A percentile compares a stretch with the other conserved stretches of the same genome.
Evolutionary conservation across 2,113 vertebrate genomes (phyloP).

Genomic region (Cottus gobio): DNA sequence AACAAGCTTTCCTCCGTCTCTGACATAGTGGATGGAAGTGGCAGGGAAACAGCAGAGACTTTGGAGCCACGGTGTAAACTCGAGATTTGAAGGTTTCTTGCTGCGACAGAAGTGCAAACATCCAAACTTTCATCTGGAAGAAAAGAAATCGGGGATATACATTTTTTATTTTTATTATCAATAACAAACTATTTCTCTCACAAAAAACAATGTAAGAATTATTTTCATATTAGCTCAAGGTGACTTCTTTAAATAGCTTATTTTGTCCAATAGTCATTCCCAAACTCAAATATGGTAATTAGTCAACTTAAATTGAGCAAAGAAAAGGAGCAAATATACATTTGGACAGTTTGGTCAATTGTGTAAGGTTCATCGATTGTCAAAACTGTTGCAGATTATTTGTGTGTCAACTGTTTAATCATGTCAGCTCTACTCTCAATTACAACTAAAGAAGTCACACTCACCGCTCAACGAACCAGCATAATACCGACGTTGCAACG

Average conservation of each 20-base stretch:
- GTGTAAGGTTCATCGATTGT: not conserved
- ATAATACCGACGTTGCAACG: constrained; percentile 76
- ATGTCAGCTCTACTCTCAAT: not conserved
- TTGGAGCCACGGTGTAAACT: constrained; percentile 31
- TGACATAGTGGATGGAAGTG: constrained; percentile 64
- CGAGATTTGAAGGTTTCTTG: constrained; percentile 75
- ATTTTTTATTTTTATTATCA: too few species aligned
- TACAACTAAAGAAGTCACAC: not conserved
- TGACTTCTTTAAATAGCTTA: not conserved
- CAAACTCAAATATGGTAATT: not conserved
- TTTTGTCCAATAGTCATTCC: too few species aligned
- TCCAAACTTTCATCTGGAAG: constrained; percentile 82
- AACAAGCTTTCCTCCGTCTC: constrained; percentile 82
- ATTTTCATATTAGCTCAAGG: not conserved
- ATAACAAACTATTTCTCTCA: not conserved
- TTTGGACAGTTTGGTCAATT: not conserved
- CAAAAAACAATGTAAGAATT: not conserved
- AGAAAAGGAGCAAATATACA: not conserved
- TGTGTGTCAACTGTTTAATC: not conserved
- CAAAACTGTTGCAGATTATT: not conserved
- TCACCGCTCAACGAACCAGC: constrained; percentile 80
- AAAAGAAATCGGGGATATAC: not conserved
- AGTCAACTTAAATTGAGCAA: not conserved
- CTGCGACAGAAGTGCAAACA: constrained; percentile 78
- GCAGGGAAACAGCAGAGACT: constrained; percentile 34